phyloP scores from a whole-genome alignment of 1,140 invertebrate genomes.

The Trachymyrmex cornetzi region DNA sequence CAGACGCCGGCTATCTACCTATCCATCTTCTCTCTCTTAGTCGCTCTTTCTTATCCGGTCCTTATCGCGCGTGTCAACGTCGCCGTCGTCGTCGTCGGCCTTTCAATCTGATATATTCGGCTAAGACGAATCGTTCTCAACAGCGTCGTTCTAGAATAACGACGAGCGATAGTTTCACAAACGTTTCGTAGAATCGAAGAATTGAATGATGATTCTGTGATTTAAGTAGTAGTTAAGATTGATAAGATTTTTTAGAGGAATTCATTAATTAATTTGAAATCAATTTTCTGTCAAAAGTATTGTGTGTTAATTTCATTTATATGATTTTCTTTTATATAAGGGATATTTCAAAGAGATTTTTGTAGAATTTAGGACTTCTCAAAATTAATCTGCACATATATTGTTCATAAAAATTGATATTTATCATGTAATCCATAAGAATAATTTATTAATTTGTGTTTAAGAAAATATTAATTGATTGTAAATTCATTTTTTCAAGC shows the following conservation, averaged over 20 bases:
- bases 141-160: conserved; percentile 12
- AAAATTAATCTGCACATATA: not conserved
- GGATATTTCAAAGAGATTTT: not conserved
- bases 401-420: not conserved
- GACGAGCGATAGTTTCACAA: not conserved
- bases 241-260: not conserved
- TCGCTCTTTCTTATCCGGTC: conserved; percentile 43
- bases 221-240: conserved; percentile 26
- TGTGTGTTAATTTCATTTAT: not conserved
- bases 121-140: conserved; percentile 47
- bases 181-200: conserved; percentile 6
- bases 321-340: not conserved
- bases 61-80: conserved; percentile 33
- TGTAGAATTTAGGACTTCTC: not conserved
- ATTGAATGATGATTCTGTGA: conserved; percentile 37
- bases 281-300: not conserved
- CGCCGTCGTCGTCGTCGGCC: conserved; percentile 1
- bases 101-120: conserved; percentile 49
- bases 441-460: conserved; percentile 1
- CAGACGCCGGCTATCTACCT: conserved; percentile 44
- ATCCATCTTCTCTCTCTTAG: conserved; percentile 30
- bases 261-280: not conserved
- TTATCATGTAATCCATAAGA: not conserved
- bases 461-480: not conserved
- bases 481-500: not conserved